Conservation (phyloP, 2,888 invertebrate genomes). For the Lasioglossum malachurum region DNA sequence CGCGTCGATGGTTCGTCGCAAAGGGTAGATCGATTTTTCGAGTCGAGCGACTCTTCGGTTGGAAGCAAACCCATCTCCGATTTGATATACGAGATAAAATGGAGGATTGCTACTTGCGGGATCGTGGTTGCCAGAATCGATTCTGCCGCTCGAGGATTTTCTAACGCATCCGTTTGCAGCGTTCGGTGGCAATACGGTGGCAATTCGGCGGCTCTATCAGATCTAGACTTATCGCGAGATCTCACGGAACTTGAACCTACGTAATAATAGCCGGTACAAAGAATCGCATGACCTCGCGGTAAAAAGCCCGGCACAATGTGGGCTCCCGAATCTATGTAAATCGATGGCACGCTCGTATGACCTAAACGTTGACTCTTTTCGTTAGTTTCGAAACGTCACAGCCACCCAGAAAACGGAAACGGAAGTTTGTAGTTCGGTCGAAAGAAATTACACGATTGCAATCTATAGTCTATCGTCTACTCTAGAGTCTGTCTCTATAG, state of each 20-base stretch:
- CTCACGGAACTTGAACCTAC: slow-evolving; percentile 34
- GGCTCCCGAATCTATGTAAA: slow-evolving; percentile 69
- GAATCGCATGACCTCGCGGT: slow-evolving; percentile 73
- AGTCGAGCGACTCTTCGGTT: not conserved
- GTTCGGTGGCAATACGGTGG: not conserved
- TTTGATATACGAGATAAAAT: not conserved
- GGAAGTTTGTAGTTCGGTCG: not conserved
- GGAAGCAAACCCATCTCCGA: not conserved
- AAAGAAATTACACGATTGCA: not conserved
- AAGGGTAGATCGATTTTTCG: not conserved
- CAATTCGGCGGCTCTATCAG: slow-evolving; percentile 58
- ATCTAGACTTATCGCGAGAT: slow-evolving; percentile 54
- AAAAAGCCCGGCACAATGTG: slow-evolving; percentile 77
- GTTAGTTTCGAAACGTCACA: slow-evolving; percentile 57
- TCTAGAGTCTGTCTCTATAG: not conserved
- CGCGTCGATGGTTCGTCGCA: not conserved
- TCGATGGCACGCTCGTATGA: slow-evolving; percentile 69
- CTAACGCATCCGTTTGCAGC: slow-evolving; percentile 31
- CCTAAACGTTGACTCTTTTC: slow-evolving; percentile 77
- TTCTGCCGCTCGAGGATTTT: not conserved
- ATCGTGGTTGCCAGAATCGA: not conserved
- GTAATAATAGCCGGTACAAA: slow-evolving; percentile 61
- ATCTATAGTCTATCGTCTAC: not conserved
- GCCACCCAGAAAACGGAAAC: not conserved
- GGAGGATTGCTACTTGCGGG: not conserved